phyloP scores from a whole-genome alignment of 2,888 invertebrate genomes.

The Drosophila neonasuta region DNA sequence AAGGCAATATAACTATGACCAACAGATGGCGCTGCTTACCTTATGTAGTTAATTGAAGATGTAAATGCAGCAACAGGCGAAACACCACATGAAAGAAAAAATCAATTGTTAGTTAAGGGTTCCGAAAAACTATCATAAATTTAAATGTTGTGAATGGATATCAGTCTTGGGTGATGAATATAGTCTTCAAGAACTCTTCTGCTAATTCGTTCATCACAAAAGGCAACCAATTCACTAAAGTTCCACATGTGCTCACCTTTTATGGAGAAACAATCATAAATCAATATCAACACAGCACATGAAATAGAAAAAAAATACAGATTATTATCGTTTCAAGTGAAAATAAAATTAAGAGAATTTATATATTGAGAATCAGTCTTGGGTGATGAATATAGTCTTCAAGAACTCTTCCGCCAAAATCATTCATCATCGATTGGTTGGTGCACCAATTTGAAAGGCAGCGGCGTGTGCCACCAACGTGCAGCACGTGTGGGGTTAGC shows the following conservation, averaged over 20 bases:
- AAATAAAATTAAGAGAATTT: background rate
- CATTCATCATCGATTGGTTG: conserved; percentile 76
- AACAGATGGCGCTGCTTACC: conserved; percentile 35
- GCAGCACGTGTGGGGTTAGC: conserved; percentile 59
- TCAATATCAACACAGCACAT: conserved; percentile 60
- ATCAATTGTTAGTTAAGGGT: conserved; percentile 19
- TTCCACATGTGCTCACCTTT: conserved; percentile 54
- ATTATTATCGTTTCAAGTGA: conserved; percentile 10
- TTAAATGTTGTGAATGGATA: conserved; percentile 7
- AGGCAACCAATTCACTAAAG: conserved; percentile 7
- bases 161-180: conserved; percentile 82
- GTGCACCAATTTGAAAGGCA: conserved; percentile 1
- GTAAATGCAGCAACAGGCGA: conserved; percentile 6
- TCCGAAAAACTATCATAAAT: no score
- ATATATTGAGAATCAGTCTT: conserved; percentile 70
- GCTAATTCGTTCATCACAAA: conserved; percentile 77
- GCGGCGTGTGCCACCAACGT: conserved; percentile 14
- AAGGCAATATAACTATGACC: background rate
- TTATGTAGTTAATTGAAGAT: background rate
- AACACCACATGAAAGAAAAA: conserved; percentile 39
- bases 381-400: conserved; percentile 83
- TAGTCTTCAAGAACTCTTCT: conserved; percentile 82
- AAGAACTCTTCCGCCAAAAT: conserved; percentile 81
- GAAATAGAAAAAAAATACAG: conserved; percentile 27
- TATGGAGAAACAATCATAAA: conserved; percentile 44